phyloP scores from a whole-genome alignment of 2,797 vertebrate species.

The Acropternis orthonyx region DNA sequence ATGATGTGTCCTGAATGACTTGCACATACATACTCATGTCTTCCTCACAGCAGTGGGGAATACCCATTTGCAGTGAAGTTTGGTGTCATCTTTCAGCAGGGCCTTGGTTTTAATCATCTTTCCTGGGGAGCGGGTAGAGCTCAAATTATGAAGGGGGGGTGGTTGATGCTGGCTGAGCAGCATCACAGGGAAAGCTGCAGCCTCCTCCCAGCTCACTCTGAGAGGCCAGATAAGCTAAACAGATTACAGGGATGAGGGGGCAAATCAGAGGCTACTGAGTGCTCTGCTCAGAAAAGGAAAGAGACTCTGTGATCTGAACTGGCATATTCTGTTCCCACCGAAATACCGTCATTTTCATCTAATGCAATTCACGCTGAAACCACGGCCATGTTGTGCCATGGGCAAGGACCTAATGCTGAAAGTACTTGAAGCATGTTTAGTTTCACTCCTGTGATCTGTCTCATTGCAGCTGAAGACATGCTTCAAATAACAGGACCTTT shows the following conservation, averaged over 20 bases:
- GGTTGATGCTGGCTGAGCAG: conserved; percentile 7
- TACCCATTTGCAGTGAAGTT: conserved; percentile 14
- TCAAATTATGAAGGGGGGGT: background rate
- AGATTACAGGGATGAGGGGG: background rate
- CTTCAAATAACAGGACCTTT: background rate
- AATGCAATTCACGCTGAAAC: background rate
- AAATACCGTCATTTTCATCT: background rate
- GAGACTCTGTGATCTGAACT: background rate
- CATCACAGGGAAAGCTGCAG: background rate
- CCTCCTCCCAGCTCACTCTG: background rate
- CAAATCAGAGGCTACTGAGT: background rate
- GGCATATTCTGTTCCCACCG: background rate
- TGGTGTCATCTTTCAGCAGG: conserved; percentile 37
- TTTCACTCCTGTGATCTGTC: background rate
- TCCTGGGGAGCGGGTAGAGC: background rate
- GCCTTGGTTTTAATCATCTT: conserved; percentile 31
- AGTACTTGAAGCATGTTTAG: background rate
- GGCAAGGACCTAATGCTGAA: background rate
- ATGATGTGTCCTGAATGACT: conserved; percentile 29
- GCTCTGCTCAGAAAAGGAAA: background rate
- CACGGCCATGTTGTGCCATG: background rate
- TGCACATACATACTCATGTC: background rate
- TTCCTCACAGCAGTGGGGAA: conserved; percentile 2
- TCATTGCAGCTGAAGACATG: background rate
- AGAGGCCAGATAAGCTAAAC: background rate